Percentiles rank a stretch among this genome's conserved stretches.
phyloP scores from a whole-genome alignment of 2,888 invertebrate genomes.

The Spatulosminthurus flaviceps region DNA sequence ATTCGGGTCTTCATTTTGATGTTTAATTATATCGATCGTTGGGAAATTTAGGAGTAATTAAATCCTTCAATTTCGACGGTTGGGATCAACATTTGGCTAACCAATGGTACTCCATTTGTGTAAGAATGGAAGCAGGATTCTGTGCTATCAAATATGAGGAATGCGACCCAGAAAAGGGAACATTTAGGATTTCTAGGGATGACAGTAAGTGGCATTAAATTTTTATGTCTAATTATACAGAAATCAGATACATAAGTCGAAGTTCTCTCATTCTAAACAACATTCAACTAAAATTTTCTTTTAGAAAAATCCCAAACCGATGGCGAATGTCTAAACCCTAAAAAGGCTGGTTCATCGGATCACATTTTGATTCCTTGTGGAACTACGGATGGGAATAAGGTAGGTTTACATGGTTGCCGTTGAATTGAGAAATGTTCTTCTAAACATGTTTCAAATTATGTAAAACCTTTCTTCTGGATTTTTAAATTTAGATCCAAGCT shows the following conservation, averaged over 20 bases:
- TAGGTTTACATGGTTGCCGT: constrained; percentile 27
- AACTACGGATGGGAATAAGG: constrained; percentile 63
- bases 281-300: background rate
- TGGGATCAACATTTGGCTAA: constrained; percentile 64
- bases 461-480: too few species aligned
- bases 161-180: constrained; percentile 63
- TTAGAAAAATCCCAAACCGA: constrained; percentile 64
- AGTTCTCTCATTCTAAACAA: too few species aligned
- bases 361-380: constrained; percentile 63
- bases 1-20: too few species aligned
- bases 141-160: constrained; percentile 64
- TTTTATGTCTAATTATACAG: too few species aligned
- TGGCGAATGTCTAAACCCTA: constrained; percentile 63
- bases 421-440: background rate
- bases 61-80: constrained; percentile 63
- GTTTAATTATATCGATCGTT: too few species aligned
- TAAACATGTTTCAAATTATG: background rate
- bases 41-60: constrained; percentile 57
- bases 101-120: constrained; percentile 63
- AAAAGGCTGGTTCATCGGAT: constrained; percentile 63
- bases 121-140: constrained; percentile 63
- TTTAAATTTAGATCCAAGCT: constrained; percentile 59
- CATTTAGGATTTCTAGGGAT: constrained; percentile 62
- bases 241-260: too few species aligned
- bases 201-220: constrained; percentile 56